Evolutionary conservation across 2,888 invertebrate genomes (phyloP).

Genomic region (Xestia sexstrigata): DNA sequence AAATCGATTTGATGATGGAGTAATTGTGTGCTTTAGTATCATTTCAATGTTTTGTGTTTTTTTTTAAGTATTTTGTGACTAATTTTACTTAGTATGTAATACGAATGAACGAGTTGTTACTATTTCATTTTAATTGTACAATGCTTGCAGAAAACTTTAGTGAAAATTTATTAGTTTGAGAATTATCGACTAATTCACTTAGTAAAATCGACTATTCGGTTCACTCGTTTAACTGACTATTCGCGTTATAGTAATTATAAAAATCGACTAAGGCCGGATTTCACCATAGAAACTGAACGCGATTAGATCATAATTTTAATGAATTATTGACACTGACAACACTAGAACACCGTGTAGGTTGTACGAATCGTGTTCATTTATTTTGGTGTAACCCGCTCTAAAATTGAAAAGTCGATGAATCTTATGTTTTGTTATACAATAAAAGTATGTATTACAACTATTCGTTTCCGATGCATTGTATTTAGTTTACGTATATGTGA

Average conservation of each 20-base stretch:
- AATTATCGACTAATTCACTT: constrained; percentile 31
- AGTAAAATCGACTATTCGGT: background rate
- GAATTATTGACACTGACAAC: background rate
- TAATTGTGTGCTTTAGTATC: constrained; percentile 57
- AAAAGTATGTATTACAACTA: constrained; percentile 31
- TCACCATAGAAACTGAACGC: background rate
- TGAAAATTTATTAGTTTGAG: background rate
- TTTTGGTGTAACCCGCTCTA: background rate
- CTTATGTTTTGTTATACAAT: constrained; percentile 27
- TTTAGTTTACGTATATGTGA: constrained; percentile 48
- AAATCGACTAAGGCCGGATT: background rate
- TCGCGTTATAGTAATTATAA: background rate
- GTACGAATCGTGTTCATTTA: background rate
- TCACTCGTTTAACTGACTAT: constrained; percentile 6
- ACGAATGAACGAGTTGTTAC: constrained; percentile 53
- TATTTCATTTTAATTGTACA: constrained; percentile 47
- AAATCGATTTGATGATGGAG: constrained; percentile 41
- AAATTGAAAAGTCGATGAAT: constrained; percentile 19
- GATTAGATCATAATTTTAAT: background rate
- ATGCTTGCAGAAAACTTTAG: constrained; percentile 32
- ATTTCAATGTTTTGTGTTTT: constrained; percentile 63
- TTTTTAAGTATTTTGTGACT: constrained; percentile 72
- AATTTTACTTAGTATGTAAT: constrained; percentile 69
- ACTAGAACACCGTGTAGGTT: background rate
- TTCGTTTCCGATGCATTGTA: constrained; percentile 26